Evolutionary conservation across 2,888 invertebrate species (phyloP), one percentile per base, ranked within the genome.

Genomic region (Campoletis raptor): DNA sequence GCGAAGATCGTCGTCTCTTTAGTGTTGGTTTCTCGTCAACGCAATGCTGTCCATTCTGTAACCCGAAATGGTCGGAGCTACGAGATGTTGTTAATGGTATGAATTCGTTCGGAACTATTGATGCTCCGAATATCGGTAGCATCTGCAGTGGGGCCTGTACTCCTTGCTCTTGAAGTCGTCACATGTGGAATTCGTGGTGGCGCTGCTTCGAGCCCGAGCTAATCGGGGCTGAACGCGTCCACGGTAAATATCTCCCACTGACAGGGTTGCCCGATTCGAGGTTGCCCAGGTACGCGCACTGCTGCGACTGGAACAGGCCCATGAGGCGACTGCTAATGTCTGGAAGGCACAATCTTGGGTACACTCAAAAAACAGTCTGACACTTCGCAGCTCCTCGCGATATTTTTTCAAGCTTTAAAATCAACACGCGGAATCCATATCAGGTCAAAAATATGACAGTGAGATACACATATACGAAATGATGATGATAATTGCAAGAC

Each of bases 131-230:
- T 36, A 52, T 30, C 85, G 89, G 67, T 91, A 93, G 81, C 92
- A 93, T 8, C 91, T 93, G 64, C 92, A 91, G 83, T 93, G 93
- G 64, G 92, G 30, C 86, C 92, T 92, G 90, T 93, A 92, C 1
- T 57, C 24, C 8, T 89, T 89, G 81, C 89, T 90, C 87, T 89
- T 90, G 83, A 91, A 92, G 86, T 92, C 93, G 89, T 93, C 93
- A 91, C 93, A 93, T 73, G 92, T 92, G 90, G 93, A 93, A 89
- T 92, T 93, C 84, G 92, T 90, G 4, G 92, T 90, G 4, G 92
- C 92, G 21, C 87, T 87, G 70, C 90, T 92, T 40, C 90, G 91
- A 66, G 85, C 86, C 0, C 89, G 86, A 0, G 86, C 87, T 37
- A 8, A 73, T 54, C 36, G 89, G 69, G 24, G 86, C 70, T 67